Base-by-base conservation (phyloP, 2,797 vertebrate species). In the Hippopotamyrus pictus region DNA sequence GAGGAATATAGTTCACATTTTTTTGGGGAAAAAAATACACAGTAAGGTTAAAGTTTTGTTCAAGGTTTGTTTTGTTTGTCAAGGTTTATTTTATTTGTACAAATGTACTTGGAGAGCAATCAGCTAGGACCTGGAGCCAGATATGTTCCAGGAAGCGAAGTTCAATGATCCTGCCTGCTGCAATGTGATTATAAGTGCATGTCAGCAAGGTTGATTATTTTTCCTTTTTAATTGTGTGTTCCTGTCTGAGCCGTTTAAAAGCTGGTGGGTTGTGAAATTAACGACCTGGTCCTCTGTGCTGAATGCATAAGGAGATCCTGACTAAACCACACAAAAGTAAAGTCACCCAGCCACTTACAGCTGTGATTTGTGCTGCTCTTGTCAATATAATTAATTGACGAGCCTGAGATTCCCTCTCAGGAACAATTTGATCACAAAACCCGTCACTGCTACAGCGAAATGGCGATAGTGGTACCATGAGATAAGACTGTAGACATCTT, bases 241-340 rank as follows among this genome's bases (percentile, higher is more conserved):
- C 57, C 17, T 65, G 33, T 88, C 57, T 65, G 37, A 46, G 37
- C 19, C 11, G n/a, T 88, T 88, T 65, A 29, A 37, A 88, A 46
- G 87, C 57, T 65, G 87, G 19, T 69, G 59, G 59, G 33, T 88
- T 69, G 59, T 88, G 87, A 88, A 88, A 65, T 69, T 25, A 65
- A 57, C 11, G n/a, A 57, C 17, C 9, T 11, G 8, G 57, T 88
- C 59, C 62, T 69, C 41, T 88, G 87, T 48, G 41, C 59, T 48
- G 59, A 65, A 69, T 44, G 19, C 9, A 69, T 88, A 65, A 46
- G 41, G 86, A 87, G 86, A 17, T 44, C 4, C 33, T 44, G 54
- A 33, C 53, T 22, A 87, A 57, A 59, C 29, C 14, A 14, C 53
- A 87, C 22, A 86, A 7, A 54, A 33, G 48, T 57, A n/a, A 59